Base-by-base conservation (phyloP, 2,888 invertebrate species). In the Idaea biselata region DNA sequence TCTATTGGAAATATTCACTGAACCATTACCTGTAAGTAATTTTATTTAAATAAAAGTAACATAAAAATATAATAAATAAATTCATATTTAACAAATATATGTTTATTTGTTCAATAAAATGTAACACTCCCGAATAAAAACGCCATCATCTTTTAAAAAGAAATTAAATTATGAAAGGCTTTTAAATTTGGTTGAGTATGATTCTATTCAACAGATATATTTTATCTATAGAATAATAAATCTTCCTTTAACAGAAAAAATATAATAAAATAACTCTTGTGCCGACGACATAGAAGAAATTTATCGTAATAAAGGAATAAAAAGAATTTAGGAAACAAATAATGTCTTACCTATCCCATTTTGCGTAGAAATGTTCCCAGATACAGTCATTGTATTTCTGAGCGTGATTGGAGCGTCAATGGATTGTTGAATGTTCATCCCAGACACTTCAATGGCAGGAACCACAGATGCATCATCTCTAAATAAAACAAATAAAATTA, bases 391-490 rank as follows among this genome's bases (percentile, higher is more conserved):
- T 0, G 97, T 98, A 77, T 99, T 97, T 74, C 95, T 95, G 60
- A 95, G 87, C 0, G 98, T 98, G 25, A 99, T 91, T 0, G 99
- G 99, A 58, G 97, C 97, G 84, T 99, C 98, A 58, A 99, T 97
- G 0, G 98, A 98, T 83, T 99, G 98, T 18, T 96, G 95, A 79
- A 99, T 96, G 58, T 96, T 96, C 96, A 99, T 97, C 11, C 97
- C 97, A n/a, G 97, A 97, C 44, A 99, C 95, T 92, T 99, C 98
- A 70, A 99, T 93, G 66, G 92, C 94, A 16, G 98, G 97, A 76
- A 97, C 88, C 7, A 93, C 79, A 57, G 92, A 88, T 16, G 87
- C 77, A 18, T 94, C 93, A 71, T 91, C 92, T 69, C 89, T 92
- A 75, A 64, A 75, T 58, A 60, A 33, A 58, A 58, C 17, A 17